These are phyloP conservation scores for Mirounga angustirostris DNA, from an alignment of 2,113 vertebrate genomes.

Conservation along the genomic window DNA sequence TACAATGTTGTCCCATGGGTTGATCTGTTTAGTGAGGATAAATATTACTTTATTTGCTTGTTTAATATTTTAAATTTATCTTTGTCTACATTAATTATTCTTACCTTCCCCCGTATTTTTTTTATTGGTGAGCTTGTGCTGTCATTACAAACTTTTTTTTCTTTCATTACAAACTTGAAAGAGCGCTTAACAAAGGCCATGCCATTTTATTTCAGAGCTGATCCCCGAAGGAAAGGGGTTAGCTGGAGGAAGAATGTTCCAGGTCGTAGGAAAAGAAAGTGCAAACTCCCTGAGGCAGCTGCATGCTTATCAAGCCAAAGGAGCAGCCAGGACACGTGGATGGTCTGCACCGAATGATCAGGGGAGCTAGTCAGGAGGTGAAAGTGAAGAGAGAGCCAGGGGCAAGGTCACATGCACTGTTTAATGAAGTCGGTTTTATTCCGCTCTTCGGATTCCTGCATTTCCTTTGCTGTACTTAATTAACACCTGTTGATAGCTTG, in stretches of 20 bases:
- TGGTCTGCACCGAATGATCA: not conserved
- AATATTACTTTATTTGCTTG: not conserved
- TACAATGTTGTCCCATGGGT: not conserved
- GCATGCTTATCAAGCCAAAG: not conserved
- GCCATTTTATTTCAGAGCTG: not conserved
- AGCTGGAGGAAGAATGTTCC: not conserved
- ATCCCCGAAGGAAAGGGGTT: not conserved
- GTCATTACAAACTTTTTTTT: not conserved
- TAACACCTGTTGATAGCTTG: not conserved
- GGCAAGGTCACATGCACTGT: accelerated
- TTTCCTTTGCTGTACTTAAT: not conserved
- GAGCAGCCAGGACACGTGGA: not conserved
- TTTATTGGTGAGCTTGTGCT: not conserved
- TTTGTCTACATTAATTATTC: not conserved
- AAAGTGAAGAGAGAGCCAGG: not conserved
- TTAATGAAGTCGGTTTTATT: not conserved
- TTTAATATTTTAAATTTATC: not conserved
- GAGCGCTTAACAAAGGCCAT: not conserved
- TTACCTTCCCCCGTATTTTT: not conserved
- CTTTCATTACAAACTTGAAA: not conserved
- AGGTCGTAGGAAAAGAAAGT: not conserved
- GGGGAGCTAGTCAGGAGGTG: not conserved
- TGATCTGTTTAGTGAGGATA: not conserved
- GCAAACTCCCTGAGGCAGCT: not conserved
- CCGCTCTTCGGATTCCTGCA: not conserved